Evolutionary conservation across 2,797 vertebrate genomes (phyloP), one percentile per base, ranked within the genome.

Genomic region (Lithobates pipiens): DNA sequence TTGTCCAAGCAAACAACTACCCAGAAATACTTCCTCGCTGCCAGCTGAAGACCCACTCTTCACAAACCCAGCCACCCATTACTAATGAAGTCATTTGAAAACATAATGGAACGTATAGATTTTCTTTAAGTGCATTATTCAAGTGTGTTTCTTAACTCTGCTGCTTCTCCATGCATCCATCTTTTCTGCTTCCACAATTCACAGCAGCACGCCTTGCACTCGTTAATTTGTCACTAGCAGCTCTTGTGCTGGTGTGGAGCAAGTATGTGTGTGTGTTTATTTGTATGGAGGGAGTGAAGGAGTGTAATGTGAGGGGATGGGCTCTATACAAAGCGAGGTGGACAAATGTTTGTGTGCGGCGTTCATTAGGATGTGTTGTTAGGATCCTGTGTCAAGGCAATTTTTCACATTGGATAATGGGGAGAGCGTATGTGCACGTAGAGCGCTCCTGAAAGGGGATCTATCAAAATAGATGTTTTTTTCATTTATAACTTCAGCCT

Each of bases 111-210:
- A 88, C 79, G 0, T 46, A 74, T 0, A 0, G 2, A 0, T 88
- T 88, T 67, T 85, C 44, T 84, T 85, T 88, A 84, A 88, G 36
- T 88, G 68, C 18, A 21, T 44, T 89, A 54, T 83, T 77, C 79
- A 79, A 86, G 29, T 87, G 50, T 15, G 10, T 42, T 89, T 50
- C 80, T 74, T 68, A 36, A 82, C 65, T 82, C 72, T 42, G 10
- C 2, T 42, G 57, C 36, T 27, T 85, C 1, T 1, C 36, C 29
- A 42, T 32, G 65, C 68, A 85, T 85, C 72, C 69, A 67, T 81
- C 63, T 80, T 76, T 85, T 76, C 71, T 80, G 65, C 25, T 70
- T 61, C 34, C 63, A 63, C 77, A 81, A 81, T 76, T 74, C 67
- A 42, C 57, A 16, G 34, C 16, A 21, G 77, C 42, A 57, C 42